These are phyloP conservation scores for Lagopus leucura DNA, from an alignment of 2,113 vertebrate genomes.

Conservation along the genomic window DNA sequence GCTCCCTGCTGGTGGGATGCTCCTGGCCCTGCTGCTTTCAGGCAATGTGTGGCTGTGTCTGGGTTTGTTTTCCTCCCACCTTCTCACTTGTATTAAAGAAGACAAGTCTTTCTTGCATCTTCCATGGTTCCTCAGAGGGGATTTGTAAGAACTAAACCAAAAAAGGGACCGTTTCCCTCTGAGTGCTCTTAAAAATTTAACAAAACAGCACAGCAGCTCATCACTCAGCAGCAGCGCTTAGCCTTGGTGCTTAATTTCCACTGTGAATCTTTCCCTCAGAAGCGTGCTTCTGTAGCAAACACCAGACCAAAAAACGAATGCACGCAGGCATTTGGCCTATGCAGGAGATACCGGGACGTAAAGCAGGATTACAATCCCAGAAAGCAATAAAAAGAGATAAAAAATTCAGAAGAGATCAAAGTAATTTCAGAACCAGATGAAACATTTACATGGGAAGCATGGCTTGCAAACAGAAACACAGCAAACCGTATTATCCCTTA, in stretches of 20 bases:
- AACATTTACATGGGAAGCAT: slow-evolving; percentile 52
- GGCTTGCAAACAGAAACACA: not conserved
- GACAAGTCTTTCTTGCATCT: slow-evolving; percentile 12
- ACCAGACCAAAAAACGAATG: slow-evolving; percentile 50
- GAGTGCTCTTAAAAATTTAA: slow-evolving; percentile 62
- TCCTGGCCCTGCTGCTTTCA: slow-evolving; percentile 18
- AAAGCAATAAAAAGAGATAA: slow-evolving; percentile 55
- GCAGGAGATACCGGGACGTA: slow-evolving; percentile 44
- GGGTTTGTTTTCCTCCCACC: not conserved
- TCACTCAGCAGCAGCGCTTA: slow-evolving; percentile 28
- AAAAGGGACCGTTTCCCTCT: slow-evolving; percentile 10
- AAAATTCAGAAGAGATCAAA: slow-evolving; percentile 63
- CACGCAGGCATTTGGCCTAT: slow-evolving; percentile 33
- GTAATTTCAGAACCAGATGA: slow-evolving; percentile 51
- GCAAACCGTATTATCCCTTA: not conserved
- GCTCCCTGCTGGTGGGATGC: not conserved
- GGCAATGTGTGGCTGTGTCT: not conserved
- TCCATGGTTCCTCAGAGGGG: slow-evolving; percentile 37
- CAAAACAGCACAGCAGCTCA: slow-evolving; percentile 14
- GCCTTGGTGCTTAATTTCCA: slow-evolving; percentile 61
- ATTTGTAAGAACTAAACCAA: not conserved
- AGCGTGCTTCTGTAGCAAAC: slow-evolving; percentile 4
- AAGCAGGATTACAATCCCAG: slow-evolving; percentile 59
- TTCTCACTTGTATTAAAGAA: slow-evolving; percentile 26
- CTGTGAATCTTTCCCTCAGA: slow-evolving; percentile 48